A percentile compares a stretch with the other conserved stretches of the same genome.
Conservation (phyloP, 1,140 invertebrate genomes). For the Harlomillsia oculata region DNA sequence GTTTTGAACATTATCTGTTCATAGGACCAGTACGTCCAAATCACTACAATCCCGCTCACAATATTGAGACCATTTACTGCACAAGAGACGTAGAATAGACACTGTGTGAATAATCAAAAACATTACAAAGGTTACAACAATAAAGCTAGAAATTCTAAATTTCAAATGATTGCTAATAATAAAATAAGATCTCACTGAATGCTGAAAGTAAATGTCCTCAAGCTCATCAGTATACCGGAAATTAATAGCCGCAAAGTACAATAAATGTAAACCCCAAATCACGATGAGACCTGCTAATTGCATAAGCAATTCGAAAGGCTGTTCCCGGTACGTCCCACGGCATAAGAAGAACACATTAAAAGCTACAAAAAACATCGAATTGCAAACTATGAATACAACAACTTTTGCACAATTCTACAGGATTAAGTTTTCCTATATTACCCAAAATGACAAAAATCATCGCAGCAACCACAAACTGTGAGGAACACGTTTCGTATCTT, state of each 20-base stretch:
- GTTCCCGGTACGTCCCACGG: constrained; percentile 33
- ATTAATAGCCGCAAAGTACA: constrained; percentile 7
- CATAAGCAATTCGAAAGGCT: constrained; percentile 30
- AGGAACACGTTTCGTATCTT: constrained; percentile 12
- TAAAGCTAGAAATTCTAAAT: background rate
- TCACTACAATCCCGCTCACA: constrained; percentile 3
- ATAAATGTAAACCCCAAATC: constrained; percentile 13
- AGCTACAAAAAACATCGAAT: constrained; percentile 15
- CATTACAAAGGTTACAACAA: background rate
- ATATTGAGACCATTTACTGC: constrained; percentile 6
- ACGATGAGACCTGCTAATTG: constrained; percentile 16
- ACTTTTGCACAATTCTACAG: background rate
- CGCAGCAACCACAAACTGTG: constrained; percentile 15
- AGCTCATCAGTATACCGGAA: background rate
- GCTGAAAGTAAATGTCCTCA: background rate
- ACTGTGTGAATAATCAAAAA: background rate
- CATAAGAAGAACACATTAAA: constrained; percentile 28
- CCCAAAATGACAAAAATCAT: constrained; percentile 17
- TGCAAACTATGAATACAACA: background rate
- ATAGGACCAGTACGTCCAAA: constrained; percentile 19
- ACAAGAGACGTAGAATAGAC: constrained; percentile 2
- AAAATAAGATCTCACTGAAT: background rate
- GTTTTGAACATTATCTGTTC: constrained; percentile 31
- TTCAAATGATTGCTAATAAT: background rate
- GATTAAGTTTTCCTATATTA: background rate